Percentiles rank a stretch among this genome's conserved stretches.
Evolutionary conservation across 2,888 invertebrate genomes (phyloP).

Genomic region (Drosophila kokeensis): DNA sequence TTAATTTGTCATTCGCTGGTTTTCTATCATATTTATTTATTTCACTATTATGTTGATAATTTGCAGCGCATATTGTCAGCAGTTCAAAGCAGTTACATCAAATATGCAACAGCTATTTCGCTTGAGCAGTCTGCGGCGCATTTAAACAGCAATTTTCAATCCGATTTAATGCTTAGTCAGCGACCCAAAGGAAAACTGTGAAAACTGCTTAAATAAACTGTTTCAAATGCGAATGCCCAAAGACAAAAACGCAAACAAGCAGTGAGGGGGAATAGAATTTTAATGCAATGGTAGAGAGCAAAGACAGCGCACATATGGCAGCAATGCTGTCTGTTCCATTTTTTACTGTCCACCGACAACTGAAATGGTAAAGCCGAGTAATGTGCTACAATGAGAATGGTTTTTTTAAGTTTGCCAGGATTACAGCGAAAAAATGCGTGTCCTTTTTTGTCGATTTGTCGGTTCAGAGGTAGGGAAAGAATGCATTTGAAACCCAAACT

Average conservation of each 20-base stretch:
- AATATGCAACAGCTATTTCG: conserved; percentile 35
- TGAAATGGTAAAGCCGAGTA: conserved; percentile 15
- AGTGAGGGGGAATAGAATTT: neutral
- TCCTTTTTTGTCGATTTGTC: neutral
- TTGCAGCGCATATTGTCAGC: conserved; percentile 23
- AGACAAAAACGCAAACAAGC: conserved; percentile 16
- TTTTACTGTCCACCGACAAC: conserved; percentile 36
- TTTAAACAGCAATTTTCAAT: conserved; percentile 45
- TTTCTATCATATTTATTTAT: conserved; percentile 34
- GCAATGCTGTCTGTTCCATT: conserved; percentile 13
- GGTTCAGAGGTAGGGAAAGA: conserved; percentile 12
- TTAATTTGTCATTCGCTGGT: conserved; percentile 59
- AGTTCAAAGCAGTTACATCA: conserved; percentile 1
- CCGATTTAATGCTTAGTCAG: conserved; percentile 45
- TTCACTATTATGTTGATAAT: conserved; percentile 14
- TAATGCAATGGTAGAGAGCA: neutral
- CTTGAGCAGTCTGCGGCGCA: conserved; percentile 27
- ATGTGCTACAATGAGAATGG: conserved; percentile 23
- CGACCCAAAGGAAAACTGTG: conserved; percentile 21
- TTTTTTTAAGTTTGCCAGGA: conserved; percentile 23
- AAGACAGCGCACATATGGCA: conserved; percentile 10
- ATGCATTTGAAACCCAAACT: conserved; percentile 72
- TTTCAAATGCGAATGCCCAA: conserved; percentile 26
- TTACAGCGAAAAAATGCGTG: conserved; percentile 37
- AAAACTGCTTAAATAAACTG: conserved; percentile 50